These are phyloP conservation scores for Larimichthys polyactis DNA, from an alignment of 2,113 vertebrate genomes.

Conservation along the genomic window DNA sequence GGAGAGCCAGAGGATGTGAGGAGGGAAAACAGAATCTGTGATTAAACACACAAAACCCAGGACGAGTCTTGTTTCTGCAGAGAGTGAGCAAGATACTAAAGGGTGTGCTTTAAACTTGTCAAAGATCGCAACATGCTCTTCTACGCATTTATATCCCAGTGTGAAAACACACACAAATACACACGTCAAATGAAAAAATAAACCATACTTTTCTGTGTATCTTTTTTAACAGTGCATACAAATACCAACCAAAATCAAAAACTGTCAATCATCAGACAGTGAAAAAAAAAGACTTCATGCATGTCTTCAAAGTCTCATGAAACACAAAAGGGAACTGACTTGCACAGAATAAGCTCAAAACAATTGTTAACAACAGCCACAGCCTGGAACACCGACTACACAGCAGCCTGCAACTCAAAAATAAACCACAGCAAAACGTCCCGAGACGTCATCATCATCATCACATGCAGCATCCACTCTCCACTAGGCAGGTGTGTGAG, in stretches of 20 bases:
- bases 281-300: constrained; percentile 59
- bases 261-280: constrained; percentile 41
- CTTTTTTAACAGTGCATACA: constrained; percentile 16
- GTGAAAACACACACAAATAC: constrained; percentile 32
- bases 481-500: not conserved
- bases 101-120: constrained; percentile 44
- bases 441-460: constrained; percentile 25
- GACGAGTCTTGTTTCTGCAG: constrained; percentile 52
- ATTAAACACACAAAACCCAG: constrained; percentile 38
- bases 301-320: constrained; percentile 39
- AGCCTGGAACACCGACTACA: constrained; percentile 25
- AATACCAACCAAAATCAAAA: constrained; percentile 42
- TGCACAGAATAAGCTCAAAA: constrained; percentile 53
- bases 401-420: constrained; percentile 56
- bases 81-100: constrained; percentile 41
- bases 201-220: constrained; percentile 21
- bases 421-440: constrained; percentile 45
- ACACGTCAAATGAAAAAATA: constrained; percentile 44
- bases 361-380: constrained; percentile 30
- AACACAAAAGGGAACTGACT: constrained; percentile 29
- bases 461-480: constrained; percentile 65
- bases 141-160: constrained; percentile 14
- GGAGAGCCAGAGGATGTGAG: constrained; percentile 44
- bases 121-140: constrained; percentile 46
- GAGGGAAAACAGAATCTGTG: constrained; percentile 50